Base-by-base conservation (phyloP, 2,797 vertebrate species). In the Hydrolagus colliei region DNA sequence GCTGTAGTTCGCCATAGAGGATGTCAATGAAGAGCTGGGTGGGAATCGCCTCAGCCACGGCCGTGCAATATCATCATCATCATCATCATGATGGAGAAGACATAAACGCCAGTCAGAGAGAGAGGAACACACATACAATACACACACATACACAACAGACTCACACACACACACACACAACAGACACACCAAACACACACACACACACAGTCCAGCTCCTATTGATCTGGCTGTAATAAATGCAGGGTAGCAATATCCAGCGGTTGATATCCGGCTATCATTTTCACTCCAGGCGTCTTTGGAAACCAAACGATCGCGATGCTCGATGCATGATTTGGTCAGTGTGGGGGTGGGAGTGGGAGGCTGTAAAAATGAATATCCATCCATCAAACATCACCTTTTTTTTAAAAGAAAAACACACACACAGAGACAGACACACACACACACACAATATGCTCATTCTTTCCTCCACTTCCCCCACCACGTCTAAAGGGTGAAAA, bases 1-100 rank as follows among this genome's bases (percentile, higher is more conserved):
- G 96, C 97, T 99, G 96, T 98, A 98, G 97, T 99, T 99, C 98
- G 98, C 98, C 98, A 99, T 99, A 98, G 98, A 98, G 98, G 95
- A 3, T 4, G 79, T 35, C 63, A 67, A 18, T 82, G 27, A 62
- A 32, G 12, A 65, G 65, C 77, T 79, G 95, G 95, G 61, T 27
- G 95, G 95, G 61, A 65, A 79, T 62, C 96, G 95, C 96, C 95
- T 99, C 95, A 98, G 95, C 98, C 95, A 94, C 77, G 77, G 77
- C 62, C n/a, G 63, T 22, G 79, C 32, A 98, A 96, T 97, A 95
- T 98, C 97, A 98, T 99, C 27, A 27, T 27, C 27, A 27, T 27
- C 27, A 27, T 27, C 27, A 27, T 27, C 27, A 6, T 52, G 3
- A 52, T 52, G 96, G 96, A 98, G 96, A 96, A 95, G 95, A 96